A percentile compares a stretch with the other conserved stretches of the same genome.
phyloP scores from a whole-genome alignment of 1,140 invertebrate species.

The Dendrolimus punctatus region DNA sequence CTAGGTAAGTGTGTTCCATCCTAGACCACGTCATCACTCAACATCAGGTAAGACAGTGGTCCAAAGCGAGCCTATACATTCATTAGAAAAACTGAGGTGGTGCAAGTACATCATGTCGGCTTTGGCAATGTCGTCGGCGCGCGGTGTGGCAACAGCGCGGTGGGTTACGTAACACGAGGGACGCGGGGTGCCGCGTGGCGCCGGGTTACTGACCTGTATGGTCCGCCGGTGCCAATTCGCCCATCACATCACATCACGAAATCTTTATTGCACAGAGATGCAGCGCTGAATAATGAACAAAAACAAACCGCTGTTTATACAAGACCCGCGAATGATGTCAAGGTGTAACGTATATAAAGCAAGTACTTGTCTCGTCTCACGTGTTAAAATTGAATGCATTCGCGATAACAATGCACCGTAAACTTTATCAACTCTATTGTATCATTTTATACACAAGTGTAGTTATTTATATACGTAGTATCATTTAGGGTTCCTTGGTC shows the following conservation, averaged over 20 bases:
- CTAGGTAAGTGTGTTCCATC: no score
- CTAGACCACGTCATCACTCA: no score
- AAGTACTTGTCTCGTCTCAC: not conserved
- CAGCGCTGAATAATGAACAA: conserved; percentile 19
- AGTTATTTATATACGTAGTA: no score
- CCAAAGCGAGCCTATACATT: no score
- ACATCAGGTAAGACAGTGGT: no score
- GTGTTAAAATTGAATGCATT: not conserved
- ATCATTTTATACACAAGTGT: no score
- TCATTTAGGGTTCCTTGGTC: no score
- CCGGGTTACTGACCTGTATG: conserved; percentile 55
- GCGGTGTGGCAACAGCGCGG: conserved; percentile 53
- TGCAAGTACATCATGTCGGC: conserved; percentile 32
- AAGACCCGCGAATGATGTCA: conserved; percentile 21
- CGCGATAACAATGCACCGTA: not conserved
- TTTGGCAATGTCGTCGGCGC: conserved; percentile 46
- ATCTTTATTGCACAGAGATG: conserved; percentile 47
- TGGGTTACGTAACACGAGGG: conserved; percentile 43
- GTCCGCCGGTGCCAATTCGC: conserved; percentile 61
- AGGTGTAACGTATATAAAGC: conserved; percentile 10
- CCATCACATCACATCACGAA: conserved; percentile 56
- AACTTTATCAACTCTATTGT: conserved; percentile 3
- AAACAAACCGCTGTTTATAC: conserved; percentile 15
- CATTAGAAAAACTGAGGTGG: not conserved
- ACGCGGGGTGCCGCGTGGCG: conserved; percentile 17